phyloP scores from a whole-genome alignment of 2,113 vertebrate genomes.

The Nettapus auritus region DNA sequence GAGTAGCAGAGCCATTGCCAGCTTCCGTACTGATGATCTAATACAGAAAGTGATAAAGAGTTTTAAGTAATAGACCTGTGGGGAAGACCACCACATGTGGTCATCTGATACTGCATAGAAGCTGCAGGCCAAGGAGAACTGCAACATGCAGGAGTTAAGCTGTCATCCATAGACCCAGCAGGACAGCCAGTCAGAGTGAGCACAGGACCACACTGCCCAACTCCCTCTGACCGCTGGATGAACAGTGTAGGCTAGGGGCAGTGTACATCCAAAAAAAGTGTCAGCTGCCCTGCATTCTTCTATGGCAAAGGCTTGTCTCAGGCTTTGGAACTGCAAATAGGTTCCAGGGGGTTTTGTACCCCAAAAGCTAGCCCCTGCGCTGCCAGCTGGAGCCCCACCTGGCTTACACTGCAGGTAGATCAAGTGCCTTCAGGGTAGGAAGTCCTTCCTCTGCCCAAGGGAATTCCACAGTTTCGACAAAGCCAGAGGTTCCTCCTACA shows the following conservation, averaged over 20 bases:
- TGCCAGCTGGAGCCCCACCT: neutral
- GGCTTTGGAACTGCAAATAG: neutral
- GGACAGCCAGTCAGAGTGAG: neutral
- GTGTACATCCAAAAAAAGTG: neutral
- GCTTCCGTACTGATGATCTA: neutral
- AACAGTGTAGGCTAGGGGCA: neutral
- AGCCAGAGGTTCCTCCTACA: neutral
- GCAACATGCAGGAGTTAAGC: neutral
- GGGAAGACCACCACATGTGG: rapidly evolving
- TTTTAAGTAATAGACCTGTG: neutral
- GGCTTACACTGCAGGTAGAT: neutral
- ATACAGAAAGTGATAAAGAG: neutral
- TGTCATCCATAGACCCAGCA: neutral
- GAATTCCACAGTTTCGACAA: neutral
- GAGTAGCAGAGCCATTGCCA: neutral
- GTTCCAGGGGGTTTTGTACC: neutral
- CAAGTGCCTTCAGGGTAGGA: neutral
- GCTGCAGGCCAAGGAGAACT: neutral
- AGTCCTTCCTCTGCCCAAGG: neutral
- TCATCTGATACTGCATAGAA: neutral
- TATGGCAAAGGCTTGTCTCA: neutral
- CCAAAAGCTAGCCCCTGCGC: rapidly evolving
- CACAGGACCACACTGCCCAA: neutral
- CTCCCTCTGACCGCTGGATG: neutral
- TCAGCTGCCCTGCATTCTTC: neutral